Evolutionary conservation across 2,113 vertebrate genomes (phyloP).

Genomic region (Takifugu bimaculatus): DNA sequence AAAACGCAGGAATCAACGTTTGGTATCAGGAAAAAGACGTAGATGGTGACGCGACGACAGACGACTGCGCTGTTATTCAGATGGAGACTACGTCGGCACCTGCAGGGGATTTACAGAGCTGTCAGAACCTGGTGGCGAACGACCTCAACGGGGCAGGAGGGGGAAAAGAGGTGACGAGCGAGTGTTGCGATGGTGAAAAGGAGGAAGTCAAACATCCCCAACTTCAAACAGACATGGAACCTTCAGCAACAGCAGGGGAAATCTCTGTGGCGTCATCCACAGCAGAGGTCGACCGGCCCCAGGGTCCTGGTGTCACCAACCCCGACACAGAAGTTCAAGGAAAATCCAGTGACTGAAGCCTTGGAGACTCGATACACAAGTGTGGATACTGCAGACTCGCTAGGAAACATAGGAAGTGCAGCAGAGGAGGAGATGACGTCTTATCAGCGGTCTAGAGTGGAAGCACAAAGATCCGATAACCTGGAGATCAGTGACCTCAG

Average conservation of each 20-base stretch:
- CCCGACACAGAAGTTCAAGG: no score
- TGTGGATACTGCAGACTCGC: no score
- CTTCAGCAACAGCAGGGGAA: background rate
- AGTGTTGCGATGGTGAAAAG: background rate
- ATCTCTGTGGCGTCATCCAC: background rate
- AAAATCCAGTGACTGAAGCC: no score
- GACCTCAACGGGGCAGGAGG: background rate
- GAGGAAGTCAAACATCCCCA: background rate
- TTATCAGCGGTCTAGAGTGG: background rate
- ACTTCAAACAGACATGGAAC: background rate
- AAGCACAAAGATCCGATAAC: constrained; percentile 1
- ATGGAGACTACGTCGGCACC: background rate
- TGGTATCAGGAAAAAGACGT: background rate
- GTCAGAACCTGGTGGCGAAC: background rate
- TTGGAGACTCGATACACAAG: no score
- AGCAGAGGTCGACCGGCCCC: background rate
- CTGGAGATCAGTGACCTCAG: constrained; percentile 11
- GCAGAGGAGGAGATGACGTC: no score
- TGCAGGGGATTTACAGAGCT: background rate
- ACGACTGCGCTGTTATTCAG: background rate
- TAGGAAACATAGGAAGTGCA: no score
- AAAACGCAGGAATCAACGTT: background rate
- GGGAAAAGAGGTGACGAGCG: background rate
- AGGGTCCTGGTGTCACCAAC: no score
- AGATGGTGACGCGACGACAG: background rate